Evolutionary conservation across 1,140 invertebrate genomes (phyloP).

Genomic region (Drosophila kanapiae): DNA sequence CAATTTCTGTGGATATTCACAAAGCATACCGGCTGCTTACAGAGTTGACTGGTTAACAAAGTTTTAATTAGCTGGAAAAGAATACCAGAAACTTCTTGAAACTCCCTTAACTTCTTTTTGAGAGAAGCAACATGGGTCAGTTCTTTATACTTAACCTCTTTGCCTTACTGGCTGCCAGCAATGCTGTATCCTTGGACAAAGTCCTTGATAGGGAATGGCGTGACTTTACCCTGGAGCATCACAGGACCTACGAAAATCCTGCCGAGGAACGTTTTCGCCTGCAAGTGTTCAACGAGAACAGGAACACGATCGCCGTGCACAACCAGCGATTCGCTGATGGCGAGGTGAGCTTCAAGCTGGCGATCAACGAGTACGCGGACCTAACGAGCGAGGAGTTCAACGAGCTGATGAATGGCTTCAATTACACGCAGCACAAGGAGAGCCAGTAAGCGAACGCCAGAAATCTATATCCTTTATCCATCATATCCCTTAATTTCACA

Average conservation of each 20-base stretch:
- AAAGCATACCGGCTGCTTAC: not conserved
- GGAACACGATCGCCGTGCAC: not conserved
- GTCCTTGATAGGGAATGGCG: slow-evolving; percentile 1
- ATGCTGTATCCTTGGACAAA: not conserved
- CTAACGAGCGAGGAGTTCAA: slow-evolving; percentile 9
- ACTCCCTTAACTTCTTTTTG: not conserved
- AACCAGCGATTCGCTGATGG: not conserved
- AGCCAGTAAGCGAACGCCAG: not conserved
- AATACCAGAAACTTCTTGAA: not conserved
- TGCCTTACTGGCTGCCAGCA: not conserved
- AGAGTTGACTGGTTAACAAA: not conserved
- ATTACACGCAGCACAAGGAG: not conserved
- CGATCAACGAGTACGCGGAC: slow-evolving; percentile 1
- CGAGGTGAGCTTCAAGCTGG: slow-evolving; percentile 6
- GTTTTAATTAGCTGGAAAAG: not conserved
- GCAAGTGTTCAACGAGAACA: slow-evolving; percentile 2
- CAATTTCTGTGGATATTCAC: not conserved
- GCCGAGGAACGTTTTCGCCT: not conserved
- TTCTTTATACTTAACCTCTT: not conserved
- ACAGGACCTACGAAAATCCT: not conserved
- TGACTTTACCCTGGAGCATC: not conserved
- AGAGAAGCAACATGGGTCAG: not conserved
- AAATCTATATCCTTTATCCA: not conserved
- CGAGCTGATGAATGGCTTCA: slow-evolving; percentile 9
- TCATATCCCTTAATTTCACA: not conserved